phyloP scores from a whole-genome alignment of 1,140 invertebrate species.

The Drosophila obscura region DNA sequence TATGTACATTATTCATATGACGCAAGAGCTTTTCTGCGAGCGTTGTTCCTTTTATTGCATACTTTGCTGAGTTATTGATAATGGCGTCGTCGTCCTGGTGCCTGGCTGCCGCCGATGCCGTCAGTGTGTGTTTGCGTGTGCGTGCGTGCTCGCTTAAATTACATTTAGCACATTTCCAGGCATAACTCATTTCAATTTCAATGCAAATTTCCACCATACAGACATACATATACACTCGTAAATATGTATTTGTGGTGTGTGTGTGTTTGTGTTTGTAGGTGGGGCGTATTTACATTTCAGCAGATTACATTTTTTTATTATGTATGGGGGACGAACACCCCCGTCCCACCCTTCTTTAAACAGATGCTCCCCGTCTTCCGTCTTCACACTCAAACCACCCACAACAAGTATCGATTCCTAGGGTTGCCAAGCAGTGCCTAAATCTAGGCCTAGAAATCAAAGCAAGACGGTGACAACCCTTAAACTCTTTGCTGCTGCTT shows the following conservation, averaged over 20 bases:
- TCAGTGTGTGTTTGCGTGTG: slow-evolving; percentile 11
- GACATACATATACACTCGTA: background rate
- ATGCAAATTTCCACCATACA: slow-evolving; percentile 65
- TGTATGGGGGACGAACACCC: slow-evolving; percentile 30
- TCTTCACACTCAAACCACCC: slow-evolving; percentile 13
- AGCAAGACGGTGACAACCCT: slow-evolving; percentile 59
- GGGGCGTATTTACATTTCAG: slow-evolving; percentile 70
- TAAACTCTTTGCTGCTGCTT: slow-evolving; percentile 65
- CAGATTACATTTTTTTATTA: slow-evolving; percentile 76
- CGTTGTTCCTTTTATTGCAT: slow-evolving; percentile 73
- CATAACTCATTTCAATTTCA: slow-evolving; percentile 78
- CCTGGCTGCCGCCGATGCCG: no score
- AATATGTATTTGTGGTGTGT: slow-evolving; percentile 11
- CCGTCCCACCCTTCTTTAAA: background rate
- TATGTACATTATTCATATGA: slow-evolving; percentile 39
- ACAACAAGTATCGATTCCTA: slow-evolving; percentile 76
- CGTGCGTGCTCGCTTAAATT: slow-evolving; percentile 31
- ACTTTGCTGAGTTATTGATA: slow-evolving; percentile 76
- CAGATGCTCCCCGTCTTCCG: slow-evolving; percentile 10
- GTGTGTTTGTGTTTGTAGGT: slow-evolving; percentile 15
- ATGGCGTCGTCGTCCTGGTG: slow-evolving; percentile 33
- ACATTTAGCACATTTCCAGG: slow-evolving; percentile 61
- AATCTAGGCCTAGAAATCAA: slow-evolving; percentile 64
- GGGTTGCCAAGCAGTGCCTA: slow-evolving; percentile 50
- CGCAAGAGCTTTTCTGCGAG: slow-evolving; percentile 53